Evolutionary conservation across 2,888 invertebrate species (phyloP), one percentile per base, ranked within the genome.

Genomic region (Stegana nigrithorax): DNA sequence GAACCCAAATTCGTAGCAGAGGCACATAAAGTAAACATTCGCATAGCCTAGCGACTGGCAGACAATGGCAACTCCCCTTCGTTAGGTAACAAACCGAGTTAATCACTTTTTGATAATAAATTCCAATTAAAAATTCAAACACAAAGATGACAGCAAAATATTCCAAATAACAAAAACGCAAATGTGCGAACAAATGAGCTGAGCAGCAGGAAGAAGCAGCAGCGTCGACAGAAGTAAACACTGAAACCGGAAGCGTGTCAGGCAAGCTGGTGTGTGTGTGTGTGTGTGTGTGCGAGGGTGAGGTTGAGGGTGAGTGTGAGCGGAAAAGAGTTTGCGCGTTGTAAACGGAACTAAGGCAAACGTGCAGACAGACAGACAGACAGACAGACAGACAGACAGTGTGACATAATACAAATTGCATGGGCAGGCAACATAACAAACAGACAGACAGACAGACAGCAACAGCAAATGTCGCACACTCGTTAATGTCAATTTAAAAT

Each of bases 111-210:
- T 55, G 36, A 55, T 67, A 68, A 71, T 71, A 71, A 71, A 71
- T 71, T 71, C 67, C 69, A 71, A 71, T 71, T 71, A 71, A 71
- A 59, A 71, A 71, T 68, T 71, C 67, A 67, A 55, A 67, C 62
- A 65, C 61, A 65, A n/a, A 68, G 64, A 66, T 68, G 67, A 66
- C 67, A 65, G 25, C 65, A 59, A 51, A 65, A 67, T 67, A 67
- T 67, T 69, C 64, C 62, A 63, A 67, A 69, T 67, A 67, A 62
- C 66, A 63, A 62, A 51, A 51, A 55, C 29, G n/a, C 19, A 17
- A 36, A 25, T 47, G 12, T 21, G 12, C 21, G 25, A n/a, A 44
- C 17, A 17, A 32, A 32, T n/a, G 32, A 12, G n/a, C 8, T 12
- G n/a, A 12, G 32, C 32, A 8, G n/a, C 32, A n/a, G 32, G 10